Conservation (phyloP, 2,888 invertebrate species). For the Priocnemis perturbator region DNA sequence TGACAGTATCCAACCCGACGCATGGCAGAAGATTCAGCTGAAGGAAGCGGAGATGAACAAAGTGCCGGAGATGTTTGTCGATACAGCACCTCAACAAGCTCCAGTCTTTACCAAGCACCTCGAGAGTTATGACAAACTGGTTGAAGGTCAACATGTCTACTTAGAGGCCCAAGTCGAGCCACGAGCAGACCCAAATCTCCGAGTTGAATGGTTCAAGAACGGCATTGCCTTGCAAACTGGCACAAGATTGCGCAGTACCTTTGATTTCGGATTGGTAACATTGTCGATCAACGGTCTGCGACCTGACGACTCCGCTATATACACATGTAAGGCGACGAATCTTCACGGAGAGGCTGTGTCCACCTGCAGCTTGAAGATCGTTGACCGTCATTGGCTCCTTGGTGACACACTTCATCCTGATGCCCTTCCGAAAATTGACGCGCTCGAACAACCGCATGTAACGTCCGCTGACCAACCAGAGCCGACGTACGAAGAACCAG, state of each 20-base stretch:
- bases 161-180: slow-evolving; percentile 95
- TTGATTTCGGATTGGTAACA: slow-evolving; percentile 97
- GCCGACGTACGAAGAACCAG: slow-evolving; percentile 88
- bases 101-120: slow-evolving; percentile 97
- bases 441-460: slow-evolving; percentile 87
- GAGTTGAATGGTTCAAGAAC: slow-evolving; percentile 95
- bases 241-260: slow-evolving; percentile 92
- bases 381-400: slow-evolving; percentile 91
- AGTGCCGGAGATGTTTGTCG: slow-evolving; percentile 91
- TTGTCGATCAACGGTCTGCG: slow-evolving; percentile 91
- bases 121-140: slow-evolving; percentile 87
- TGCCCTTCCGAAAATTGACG: slow-evolving; percentile 89
- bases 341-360: slow-evolving; percentile 95
- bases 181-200: slow-evolving; percentile 89
- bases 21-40: slow-evolving; percentile 93
- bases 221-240: slow-evolving; percentile 91
- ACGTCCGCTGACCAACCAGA: slow-evolving; percentile 83
- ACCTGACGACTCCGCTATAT: slow-evolving; percentile 94
- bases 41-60: slow-evolving; percentile 95
- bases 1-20: slow-evolving; percentile 91
- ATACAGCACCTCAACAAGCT: slow-evolving; percentile 90
- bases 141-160: slow-evolving; percentile 91
- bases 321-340: slow-evolving; percentile 96
- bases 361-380: slow-evolving; percentile 91
- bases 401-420: slow-evolving; percentile 93